Conservation (phyloP, 2,888 invertebrate species). For the Philonicus albiceps region DNA sequence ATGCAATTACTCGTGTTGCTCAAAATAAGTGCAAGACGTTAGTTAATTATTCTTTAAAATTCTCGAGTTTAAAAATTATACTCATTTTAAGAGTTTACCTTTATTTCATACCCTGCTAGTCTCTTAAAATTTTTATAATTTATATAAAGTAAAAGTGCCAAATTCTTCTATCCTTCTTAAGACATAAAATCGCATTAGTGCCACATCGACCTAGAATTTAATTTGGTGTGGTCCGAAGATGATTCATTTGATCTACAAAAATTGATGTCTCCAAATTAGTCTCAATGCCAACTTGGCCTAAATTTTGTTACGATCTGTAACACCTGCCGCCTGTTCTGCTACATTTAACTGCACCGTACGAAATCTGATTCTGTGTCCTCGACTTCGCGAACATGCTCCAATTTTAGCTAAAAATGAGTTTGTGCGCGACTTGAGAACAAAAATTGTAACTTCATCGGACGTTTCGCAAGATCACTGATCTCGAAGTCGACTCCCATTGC, state of each 20-base stretch:
- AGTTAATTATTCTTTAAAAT: too few relatives aligned
- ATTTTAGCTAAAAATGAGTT: constrained; percentile 14
- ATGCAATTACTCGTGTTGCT: neutral
- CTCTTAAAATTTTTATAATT: neutral
- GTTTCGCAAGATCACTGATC: constrained; percentile 16
- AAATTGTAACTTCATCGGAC: constrained; percentile 28
- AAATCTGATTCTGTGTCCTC: constrained; percentile 25
- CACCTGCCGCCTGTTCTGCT: neutral
- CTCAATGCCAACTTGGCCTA: neutral
- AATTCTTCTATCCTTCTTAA: neutral
- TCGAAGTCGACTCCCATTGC: neutral
- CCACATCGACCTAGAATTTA: neutral
- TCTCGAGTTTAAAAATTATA: too few relatives aligned
- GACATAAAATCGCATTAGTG: neutral
- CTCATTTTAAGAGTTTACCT: neutral
- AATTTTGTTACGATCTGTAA: neutral
- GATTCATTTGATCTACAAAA: neutral
- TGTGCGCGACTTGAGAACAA: constrained; percentile 17
- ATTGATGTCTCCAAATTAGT: neutral
- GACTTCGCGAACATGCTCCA: constrained; percentile 22
- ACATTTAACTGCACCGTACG: neutral
- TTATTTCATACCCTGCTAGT: neutral
- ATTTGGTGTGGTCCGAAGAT: neutral
- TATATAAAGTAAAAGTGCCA: neutral
- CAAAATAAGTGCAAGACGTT: too few relatives aligned